Percentiles rank a stretch among this genome's conserved stretches.
Conservation (phyloP, 2,888 invertebrate genomes). For the Coecobrya sp. region DNA sequence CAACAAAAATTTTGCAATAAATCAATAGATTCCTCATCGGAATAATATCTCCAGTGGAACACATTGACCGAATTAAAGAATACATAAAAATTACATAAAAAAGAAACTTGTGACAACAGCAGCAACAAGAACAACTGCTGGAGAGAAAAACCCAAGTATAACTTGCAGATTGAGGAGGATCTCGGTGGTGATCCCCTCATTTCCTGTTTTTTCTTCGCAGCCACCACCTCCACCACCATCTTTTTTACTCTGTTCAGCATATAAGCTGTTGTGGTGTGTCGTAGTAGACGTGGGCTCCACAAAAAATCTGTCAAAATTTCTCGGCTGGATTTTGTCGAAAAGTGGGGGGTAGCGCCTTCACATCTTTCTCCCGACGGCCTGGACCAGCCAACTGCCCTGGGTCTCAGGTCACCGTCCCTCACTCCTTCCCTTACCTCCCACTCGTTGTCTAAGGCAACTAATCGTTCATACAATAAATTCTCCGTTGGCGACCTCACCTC, state of each 20-base stretch:
- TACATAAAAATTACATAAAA: background rate
- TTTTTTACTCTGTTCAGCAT: slow-evolving; percentile 43
- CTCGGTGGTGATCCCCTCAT: slow-evolving; percentile 62
- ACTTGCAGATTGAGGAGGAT: slow-evolving; percentile 46
- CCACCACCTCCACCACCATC: slow-evolving; percentile 21
- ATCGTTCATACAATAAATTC: slow-evolving; percentile 85
- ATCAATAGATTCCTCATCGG: background rate
- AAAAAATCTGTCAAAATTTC: slow-evolving; percentile 95
- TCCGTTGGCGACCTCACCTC: slow-evolving; percentile 83
- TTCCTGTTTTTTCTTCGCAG: background rate
- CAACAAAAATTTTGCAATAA: background rate
- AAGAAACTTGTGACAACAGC: background rate
- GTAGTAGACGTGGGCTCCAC: slow-evolving; percentile 74
- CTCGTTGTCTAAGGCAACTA: slow-evolving; percentile 85
- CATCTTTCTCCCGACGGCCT: slow-evolving; percentile 86
- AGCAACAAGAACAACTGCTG: slow-evolving; percentile 41
- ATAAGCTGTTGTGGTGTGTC: slow-evolving; percentile 71
- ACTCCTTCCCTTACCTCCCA: slow-evolving; percentile 86
- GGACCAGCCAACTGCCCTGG: slow-evolving; percentile 85
- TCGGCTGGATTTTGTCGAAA: slow-evolving; percentile 98
- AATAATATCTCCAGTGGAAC: background rate
- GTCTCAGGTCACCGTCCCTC: slow-evolving; percentile 86
- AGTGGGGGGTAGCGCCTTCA: slow-evolving; percentile 98
- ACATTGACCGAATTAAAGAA: slow-evolving; percentile 16
- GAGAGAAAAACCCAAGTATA: background rate